Evolutionary conservation across 2,113 vertebrate genomes (phyloP).

Genomic region (Syrmaticus mikado): DNA sequence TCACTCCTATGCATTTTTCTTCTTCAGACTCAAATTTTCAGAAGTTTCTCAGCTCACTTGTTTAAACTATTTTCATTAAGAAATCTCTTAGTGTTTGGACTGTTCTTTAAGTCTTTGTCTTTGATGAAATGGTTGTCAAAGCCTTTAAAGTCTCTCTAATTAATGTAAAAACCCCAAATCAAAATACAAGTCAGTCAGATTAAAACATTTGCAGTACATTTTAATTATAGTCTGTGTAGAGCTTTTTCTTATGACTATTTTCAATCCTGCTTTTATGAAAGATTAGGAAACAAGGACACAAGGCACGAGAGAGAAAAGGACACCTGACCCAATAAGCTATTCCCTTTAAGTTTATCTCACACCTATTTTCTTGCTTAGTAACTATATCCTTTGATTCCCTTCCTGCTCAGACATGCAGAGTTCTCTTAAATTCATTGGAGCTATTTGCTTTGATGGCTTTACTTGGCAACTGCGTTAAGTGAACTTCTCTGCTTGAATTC

Average conservation of each 20-base stretch:
- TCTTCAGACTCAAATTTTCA: neutral
- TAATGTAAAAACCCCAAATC: slow-evolving; percentile 35
- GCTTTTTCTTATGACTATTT: slow-evolving; percentile 31
- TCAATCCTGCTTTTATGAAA: slow-evolving; percentile 20
- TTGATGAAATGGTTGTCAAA: slow-evolving; percentile 33
- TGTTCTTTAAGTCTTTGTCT: slow-evolving; percentile 46
- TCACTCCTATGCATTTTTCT: neutral
- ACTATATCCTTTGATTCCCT: slow-evolving; percentile 40
- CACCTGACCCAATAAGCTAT: slow-evolving; percentile 31
- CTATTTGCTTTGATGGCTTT: slow-evolving; percentile 40
- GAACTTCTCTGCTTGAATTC: slow-evolving; percentile 17
- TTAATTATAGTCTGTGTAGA: slow-evolving; percentile 39
- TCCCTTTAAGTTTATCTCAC: slow-evolving; percentile 56
- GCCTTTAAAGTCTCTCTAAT: slow-evolving; percentile 47
- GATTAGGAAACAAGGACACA: slow-evolving; percentile 34
- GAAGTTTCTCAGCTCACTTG: neutral
- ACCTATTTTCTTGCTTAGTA: slow-evolving; percentile 51
- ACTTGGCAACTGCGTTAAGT: slow-evolving; percentile 22
- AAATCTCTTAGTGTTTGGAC: neutral
- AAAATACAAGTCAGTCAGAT: slow-evolving; percentile 50
- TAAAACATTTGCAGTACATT: slow-evolving; percentile 42
- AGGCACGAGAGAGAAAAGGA: slow-evolving; percentile 20
- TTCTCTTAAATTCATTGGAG: slow-evolving; percentile 19
- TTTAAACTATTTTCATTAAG: slow-evolving; percentile 7
- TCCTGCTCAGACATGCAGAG: neutral